Evolutionary conservation across 2,888 invertebrate species (phyloP), one percentile per base, ranked within the genome.

Genomic region (Drosophila acutilabella): DNA sequence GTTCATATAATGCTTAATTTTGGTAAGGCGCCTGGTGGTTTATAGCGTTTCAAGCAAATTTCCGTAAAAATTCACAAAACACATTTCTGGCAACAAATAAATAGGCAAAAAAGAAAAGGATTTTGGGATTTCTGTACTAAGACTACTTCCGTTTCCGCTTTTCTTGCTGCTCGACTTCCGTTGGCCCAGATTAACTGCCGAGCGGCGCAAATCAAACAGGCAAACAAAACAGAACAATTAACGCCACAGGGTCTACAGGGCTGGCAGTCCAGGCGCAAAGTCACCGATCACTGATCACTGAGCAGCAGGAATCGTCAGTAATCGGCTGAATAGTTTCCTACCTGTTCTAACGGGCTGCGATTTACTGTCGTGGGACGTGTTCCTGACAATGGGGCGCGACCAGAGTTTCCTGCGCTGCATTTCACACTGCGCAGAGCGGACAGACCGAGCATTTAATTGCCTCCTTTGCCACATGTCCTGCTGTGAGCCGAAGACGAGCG

Each of bases 401-500:
- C 30, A 48, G 69, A 53, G 78, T 51, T 85, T 85, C 86, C 88
- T 78, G 76, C 57, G 44, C 61, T 67, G 73, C 68, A 71, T 71
- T 81, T 81, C 86, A 85, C 82, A 76, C 82, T 70, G 80, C 45
- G 44, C n/a, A 30, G 56, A 70, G 82, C 48, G 8, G 30, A 30
- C 30, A 2, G 30, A 30, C 30, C 1, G 83, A 88, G 81, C 80
- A 71, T 77, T 72, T 85, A 85, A 85, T 85, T 85, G 77, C 77
- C 81, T 50, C 50, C 81, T 78, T 47, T 48, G 87, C 81, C 81
- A 74, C 76, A 87, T 88, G 88, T 81, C 86, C 86, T 81, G 89
- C 74, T 66, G 85, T 54, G 81, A 36, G 36, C 11, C 13, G 13
- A 2, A 36, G 36, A 13, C 36, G 45, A 67, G 42, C 23, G 53